A percentile compares a stretch with the other conserved stretches of the same genome.
These are phyloP conservation scores for Spea multiplicata DNA, from an alignment of 2,113 vertebrate genomes.

Conservation along the genomic window DNA sequence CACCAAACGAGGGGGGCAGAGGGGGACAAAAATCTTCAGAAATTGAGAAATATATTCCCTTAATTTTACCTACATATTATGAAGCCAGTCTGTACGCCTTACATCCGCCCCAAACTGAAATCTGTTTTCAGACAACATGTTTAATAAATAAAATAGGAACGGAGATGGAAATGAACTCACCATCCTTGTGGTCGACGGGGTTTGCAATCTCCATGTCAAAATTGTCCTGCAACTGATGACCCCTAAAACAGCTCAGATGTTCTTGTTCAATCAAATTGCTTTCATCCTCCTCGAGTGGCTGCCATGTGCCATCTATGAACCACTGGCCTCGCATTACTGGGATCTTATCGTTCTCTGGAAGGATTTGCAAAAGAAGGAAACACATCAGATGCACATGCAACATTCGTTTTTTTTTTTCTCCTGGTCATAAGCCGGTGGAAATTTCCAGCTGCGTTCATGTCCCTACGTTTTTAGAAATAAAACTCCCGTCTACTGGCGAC, in stretches of 20 bases:
- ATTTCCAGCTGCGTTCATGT: no score
- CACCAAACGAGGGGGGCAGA: no score
- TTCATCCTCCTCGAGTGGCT: slow-evolving; percentile 92
- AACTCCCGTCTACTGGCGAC: no score
- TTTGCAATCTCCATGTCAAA: slow-evolving; percentile 86
- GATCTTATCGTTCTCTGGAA: slow-evolving; percentile 86
- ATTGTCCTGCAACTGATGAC: slow-evolving; percentile 86
- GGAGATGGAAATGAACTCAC: slow-evolving; percentile 70
- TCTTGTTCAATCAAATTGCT: slow-evolving; percentile 92
- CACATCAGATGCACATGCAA: no score
- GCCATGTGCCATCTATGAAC: slow-evolving; percentile 96
- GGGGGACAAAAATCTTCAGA: no score
- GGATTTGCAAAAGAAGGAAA: slow-evolving; percentile 22
- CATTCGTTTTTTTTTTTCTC: no score
- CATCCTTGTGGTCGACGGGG: slow-evolving; percentile 90
- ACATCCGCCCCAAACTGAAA: no score
- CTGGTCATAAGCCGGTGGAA: no score
- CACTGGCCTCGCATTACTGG: slow-evolving; percentile 97
- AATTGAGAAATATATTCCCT: no score
- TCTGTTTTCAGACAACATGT: slow-evolving; percentile 5
- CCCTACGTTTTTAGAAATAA: no score
- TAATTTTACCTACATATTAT: no score
- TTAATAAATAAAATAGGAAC: neutral
- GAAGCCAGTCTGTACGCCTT: no score
- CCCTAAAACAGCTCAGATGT: slow-evolving; percentile 85